Percentiles rank a stretch among this genome's conserved stretches.
These are phyloP conservation scores for Triplophysa dalaica DNA, from an alignment of 2,113 vertebrate genomes.

Conservation along the genomic window DNA sequence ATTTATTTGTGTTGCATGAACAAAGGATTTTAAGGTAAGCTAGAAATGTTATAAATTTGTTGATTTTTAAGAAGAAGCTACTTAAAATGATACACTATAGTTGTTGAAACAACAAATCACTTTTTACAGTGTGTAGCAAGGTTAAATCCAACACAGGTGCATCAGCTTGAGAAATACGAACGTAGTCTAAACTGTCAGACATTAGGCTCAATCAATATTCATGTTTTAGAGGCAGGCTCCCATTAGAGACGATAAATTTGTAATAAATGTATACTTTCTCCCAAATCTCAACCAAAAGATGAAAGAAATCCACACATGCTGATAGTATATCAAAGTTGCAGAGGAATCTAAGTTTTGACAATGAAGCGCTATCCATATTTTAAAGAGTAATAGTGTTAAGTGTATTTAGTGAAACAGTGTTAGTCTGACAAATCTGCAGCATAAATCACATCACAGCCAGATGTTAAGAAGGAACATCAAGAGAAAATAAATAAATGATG, in stretches of 20 bases:
- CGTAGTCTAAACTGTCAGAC: constrained; percentile 1
- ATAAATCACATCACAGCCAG: background rate
- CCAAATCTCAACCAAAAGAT: background rate
- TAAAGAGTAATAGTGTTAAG: background rate
- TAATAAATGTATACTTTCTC: background rate
- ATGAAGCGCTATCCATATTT: background rate
- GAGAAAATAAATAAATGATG: background rate
- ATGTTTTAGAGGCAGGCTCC: background rate
- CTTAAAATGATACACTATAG: no score
- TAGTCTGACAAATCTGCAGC: background rate
- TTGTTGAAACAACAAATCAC: no score
- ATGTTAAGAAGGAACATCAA: background rate
- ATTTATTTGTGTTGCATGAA: no score
- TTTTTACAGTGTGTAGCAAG: background rate
- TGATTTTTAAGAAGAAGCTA: no score
- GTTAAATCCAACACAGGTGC: constrained; percentile 42
- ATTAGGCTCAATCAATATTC: constrained; percentile 1
- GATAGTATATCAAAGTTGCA: background rate
- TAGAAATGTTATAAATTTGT: no score
- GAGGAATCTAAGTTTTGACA: background rate
- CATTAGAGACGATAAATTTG: background rate
- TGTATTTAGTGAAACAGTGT: background rate
- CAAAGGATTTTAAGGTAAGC: no score
- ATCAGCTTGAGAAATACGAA: constrained; percentile 5
- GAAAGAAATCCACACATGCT: background rate